A percentile compares a stretch with the other conserved stretches of the same genome.
These are phyloP conservation scores for Cantharis rustica DNA, from an alignment of 2,888 invertebrate species.

Conservation along the genomic window DNA sequence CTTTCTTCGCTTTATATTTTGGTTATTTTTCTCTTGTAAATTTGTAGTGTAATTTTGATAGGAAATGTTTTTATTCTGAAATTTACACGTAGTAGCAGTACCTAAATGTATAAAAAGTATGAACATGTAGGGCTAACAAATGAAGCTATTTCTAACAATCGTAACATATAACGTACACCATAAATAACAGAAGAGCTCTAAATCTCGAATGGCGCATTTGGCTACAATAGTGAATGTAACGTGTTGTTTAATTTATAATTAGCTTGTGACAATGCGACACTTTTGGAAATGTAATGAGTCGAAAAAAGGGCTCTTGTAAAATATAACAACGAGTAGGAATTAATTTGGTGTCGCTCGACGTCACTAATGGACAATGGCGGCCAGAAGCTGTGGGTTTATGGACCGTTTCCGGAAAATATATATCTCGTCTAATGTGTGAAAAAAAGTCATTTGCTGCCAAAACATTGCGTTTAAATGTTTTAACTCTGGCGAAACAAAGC, in stretches of 20 bases:
- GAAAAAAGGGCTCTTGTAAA: conserved; percentile 41
- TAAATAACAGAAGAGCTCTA: conserved; percentile 26
- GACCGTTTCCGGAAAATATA: conserved; percentile 39
- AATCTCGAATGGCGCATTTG: conserved; percentile 31
- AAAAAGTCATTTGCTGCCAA: conserved; percentile 25
- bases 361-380: conserved; percentile 46
- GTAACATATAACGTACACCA: conserved; percentile 23
- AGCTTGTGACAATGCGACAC: conserved; percentile 40
- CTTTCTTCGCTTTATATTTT: neutral
- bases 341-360: conserved; percentile 41
- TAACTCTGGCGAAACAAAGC: neutral
- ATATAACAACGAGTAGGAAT: conserved; percentile 42
- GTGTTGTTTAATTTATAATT: conserved; percentile 37
- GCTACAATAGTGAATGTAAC: conserved; percentile 28
- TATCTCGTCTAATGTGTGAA: conserved; percentile 32
- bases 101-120: neutral
- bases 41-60: neutral
- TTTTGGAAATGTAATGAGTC: conserved; percentile 46
- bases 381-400: conserved; percentile 40
- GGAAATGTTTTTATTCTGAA: neutral
- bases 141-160: conserved; percentile 18
- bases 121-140: conserved; percentile 6
- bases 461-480: conserved; percentile 8
- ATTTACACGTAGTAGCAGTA: neutral
- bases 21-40: neutral